Conservation (phyloP, 2,797 vertebrate genomes). For the Sebastes taczanowskii region DNA sequence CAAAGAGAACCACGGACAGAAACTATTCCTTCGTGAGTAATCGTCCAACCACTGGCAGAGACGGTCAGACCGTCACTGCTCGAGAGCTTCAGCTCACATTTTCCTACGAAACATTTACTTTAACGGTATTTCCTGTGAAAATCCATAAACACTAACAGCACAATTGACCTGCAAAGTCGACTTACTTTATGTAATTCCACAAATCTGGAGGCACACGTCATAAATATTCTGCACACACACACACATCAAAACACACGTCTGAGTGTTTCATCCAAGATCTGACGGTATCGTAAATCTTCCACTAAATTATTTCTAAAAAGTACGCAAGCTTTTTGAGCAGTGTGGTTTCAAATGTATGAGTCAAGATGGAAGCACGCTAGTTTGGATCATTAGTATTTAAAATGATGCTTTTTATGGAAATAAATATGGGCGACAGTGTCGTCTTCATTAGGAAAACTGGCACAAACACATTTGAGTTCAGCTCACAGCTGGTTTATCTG, state of each 20-base stretch:
- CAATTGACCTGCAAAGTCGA: constrained; percentile 7
- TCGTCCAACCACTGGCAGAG: constrained; percentile 11
- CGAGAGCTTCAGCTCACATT: constrained; percentile 39
- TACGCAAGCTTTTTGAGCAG: neutral
- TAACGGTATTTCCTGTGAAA: constrained; percentile 45
- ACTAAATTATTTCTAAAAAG: neutral
- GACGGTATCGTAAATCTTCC: constrained; percentile 14
- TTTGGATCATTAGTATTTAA: neutral
- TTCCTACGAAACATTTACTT: constrained; percentile 58
- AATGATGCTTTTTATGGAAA: neutral
- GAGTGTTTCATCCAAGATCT: constrained; percentile 2
- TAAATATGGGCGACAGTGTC: neutral
- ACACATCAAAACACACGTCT: constrained; percentile 3
- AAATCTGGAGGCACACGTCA: constrained; percentile 48
- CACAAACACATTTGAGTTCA: neutral
- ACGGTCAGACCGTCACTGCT: constrained; percentile 29
- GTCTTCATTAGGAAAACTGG: neutral
- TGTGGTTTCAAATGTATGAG: neutral
- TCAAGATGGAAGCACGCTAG: neutral
- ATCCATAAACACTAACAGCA: constrained; percentile 56
- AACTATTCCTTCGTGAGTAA: constrained; percentile 51
- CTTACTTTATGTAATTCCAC: constrained; percentile 38
- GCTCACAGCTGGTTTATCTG: neutral
- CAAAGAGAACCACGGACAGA: constrained; percentile 40
- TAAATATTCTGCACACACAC: constrained; percentile 42